Base-by-base conservation (phyloP, 2,888 invertebrate species). In the Lypha dubia region DNA sequence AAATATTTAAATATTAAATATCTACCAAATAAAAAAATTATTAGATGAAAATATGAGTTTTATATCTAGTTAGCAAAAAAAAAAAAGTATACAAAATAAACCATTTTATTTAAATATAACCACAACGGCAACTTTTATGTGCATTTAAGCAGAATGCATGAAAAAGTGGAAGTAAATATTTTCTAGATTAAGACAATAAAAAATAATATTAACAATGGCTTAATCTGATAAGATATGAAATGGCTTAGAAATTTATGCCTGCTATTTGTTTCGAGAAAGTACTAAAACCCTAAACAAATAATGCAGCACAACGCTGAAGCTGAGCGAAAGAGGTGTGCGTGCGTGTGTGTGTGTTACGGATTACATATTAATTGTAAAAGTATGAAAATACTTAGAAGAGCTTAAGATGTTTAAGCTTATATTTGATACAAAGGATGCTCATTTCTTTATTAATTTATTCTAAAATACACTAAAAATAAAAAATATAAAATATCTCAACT, bases 291-390 rank as follows among this genome's bases (percentile, higher is more conserved):
- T 79, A 41, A 58, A 56, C 71, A 75, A 79, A 84, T 80, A 79
- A 68, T 44, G 15, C 32, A 44, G 38, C 32, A 17, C 51, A 53
- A 13, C 20, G 28, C 17, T 60, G 28, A 8, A 9, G 3, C n/a
- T 58, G 9, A 32, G n/a, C 9, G 20, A 15, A 7, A 15, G 22
- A 24, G 3, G 28, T 32, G 3, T 28, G 28, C 5, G 2, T 28
- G n/a, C n/a, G 28, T 28, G 28, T 28, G 38, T 51, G 51, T 56
- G 49, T 68, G 79, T 53, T 56, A 79, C 49, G 83, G 75, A 73
- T 84, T 73, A 80, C 67, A 84, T 77, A 76, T 80, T 80, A 77
- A 74, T 84, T 84, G 75, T n/a, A 24, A 51, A 58, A 51, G 71
- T 65, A 63, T 58, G 22, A 5, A 63, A 17, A 44, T 32, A 38